Evolutionary conservation across 2,888 invertebrate species (phyloP).

Genomic region (Stenolophus ochropezus): DNA sequence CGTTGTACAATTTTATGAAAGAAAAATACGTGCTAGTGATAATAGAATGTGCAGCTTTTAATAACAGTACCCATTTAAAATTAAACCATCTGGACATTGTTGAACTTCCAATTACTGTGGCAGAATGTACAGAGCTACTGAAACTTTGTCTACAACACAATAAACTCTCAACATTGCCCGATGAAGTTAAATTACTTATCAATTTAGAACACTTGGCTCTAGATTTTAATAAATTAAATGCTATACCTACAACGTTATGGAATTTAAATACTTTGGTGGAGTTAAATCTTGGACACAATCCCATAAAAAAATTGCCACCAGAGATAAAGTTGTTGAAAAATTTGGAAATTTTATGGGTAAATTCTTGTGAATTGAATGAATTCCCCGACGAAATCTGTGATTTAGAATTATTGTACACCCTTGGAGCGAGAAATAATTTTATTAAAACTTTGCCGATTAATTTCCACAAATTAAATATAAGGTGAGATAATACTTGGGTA

Average conservation of each 20-base stretch:
- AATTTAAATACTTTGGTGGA: conserved; percentile 43
- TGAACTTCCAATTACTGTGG: conserved; percentile 34
- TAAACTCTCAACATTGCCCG: conserved; percentile 27
- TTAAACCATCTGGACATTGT: conserved; percentile 31
- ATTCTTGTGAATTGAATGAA: conserved; percentile 46
- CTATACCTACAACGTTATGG: conserved; percentile 23
- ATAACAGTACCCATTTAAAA: conserved; percentile 47
- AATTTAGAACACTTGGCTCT: conserved; percentile 44
- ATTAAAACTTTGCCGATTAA: conserved; percentile 36
- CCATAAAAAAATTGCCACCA: conserved; percentile 37
- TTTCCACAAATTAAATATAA: conserved; percentile 52
- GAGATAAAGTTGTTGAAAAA: conserved; percentile 48
- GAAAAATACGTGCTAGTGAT: conserved; percentile 45
- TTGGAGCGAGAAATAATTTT: conserved; percentile 47
- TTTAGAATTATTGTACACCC: conserved; percentile 42
- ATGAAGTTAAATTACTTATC: conserved; percentile 29
- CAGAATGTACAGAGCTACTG: conserved; percentile 46
- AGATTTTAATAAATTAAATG: conserved; percentile 30
- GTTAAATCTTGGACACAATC: conserved; percentile 49
- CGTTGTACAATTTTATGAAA: conserved; percentile 43
- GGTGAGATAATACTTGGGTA: too few relatives aligned
- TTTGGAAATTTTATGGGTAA: conserved; percentile 48
- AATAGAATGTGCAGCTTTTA: conserved; percentile 44
- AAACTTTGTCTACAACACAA: conserved; percentile 53
- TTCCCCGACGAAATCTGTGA: conserved; percentile 54